phyloP scores from a whole-genome alignment of 2,888 invertebrate genomes.

The Stictocephala bisonia region DNA sequence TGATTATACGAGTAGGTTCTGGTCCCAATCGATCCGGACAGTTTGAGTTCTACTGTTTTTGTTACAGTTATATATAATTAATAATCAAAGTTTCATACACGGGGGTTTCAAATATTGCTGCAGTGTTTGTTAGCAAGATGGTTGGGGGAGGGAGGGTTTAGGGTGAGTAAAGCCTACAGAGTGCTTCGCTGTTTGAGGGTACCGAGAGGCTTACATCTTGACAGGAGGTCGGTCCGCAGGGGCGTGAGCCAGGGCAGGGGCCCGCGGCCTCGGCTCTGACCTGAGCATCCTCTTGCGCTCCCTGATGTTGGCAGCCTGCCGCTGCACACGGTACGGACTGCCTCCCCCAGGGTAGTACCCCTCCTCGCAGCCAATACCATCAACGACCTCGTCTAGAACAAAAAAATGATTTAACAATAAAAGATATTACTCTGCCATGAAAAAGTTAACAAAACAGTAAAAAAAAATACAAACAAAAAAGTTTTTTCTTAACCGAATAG shows the following conservation, averaged over 20 bases:
- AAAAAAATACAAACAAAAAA: no score
- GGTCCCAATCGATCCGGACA: no score
- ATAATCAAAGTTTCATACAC: no score
- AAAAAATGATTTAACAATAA: slow-evolving; percentile 5
- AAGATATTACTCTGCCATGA: not conserved
- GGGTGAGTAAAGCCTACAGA: not conserved
- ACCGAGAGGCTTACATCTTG: slow-evolving; percentile 61
- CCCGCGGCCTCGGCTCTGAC: slow-evolving; percentile 67
- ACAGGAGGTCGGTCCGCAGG: slow-evolving; percentile 59
- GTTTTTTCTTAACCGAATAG: no score
- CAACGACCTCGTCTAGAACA: slow-evolving; percentile 52
- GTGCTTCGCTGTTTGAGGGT: slow-evolving; percentile 46
- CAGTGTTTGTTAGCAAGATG: no score
- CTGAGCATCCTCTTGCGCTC: slow-evolving; percentile 99
- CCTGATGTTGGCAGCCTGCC: slow-evolving; percentile 94
- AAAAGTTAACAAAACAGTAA: no score
- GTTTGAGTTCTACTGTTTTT: no score
- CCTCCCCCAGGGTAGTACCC: slow-evolving; percentile 74
- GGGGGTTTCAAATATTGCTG: no score
- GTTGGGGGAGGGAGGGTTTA: not conserved
- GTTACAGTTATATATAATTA: no score
- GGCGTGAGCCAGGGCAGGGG: slow-evolving; percentile 52
- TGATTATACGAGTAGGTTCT: no score
- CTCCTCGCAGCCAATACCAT: slow-evolving; percentile 64
- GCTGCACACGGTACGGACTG: slow-evolving; percentile 83